Base-by-base conservation (phyloP, 2,888 invertebrate species). In the Stenodera caucasica region DNA sequence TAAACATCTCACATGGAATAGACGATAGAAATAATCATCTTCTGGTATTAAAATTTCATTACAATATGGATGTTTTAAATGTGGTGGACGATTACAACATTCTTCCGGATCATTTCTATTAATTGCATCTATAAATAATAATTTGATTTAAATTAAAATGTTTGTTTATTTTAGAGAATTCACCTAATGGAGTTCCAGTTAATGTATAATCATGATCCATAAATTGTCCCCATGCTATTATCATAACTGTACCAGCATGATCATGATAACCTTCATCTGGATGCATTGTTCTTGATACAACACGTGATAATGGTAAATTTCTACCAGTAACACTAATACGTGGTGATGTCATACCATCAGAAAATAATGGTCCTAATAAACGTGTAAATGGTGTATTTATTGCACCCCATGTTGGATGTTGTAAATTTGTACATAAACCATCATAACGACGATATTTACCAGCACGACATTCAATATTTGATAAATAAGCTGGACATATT, bases 211-310 rank as follows among this genome's bases (percentile, higher is more conserved):
- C 95, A 83, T 96, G 95, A 81, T 95, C 95, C 88, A 95, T 93
- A 81, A 95, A 94, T 81, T 95, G 95, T 71, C 95, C 95, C 95
- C 95, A 96, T 58, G 94, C 94, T 71, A 92, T 91, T 60, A 95
- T 89, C 91, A 95, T 92, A 72, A 94, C 93, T 30, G 95, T 95
- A 55, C 94, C 94, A 29, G 94, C 94, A 81, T 94, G 94, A 81
- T 96, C 95, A 78, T 95, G 94, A 84, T 88, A 94, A 40, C 94
- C 94, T 69, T 94, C 93, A 75, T 96, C 95, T 35, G 94, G 92
- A 80, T 96, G 96, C 88, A 95, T 91, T 37, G 92, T 93, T 55
- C 94, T 87, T 15, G 95, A 95, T 15, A 95, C 94, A 49, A 94
- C 85, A 49, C 95, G 86, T 0, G 95, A 90, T 60, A 89, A 84